Evolutionary conservation across 2,797 vertebrate species (phyloP).

Genomic region (Tolypeutes matacus): DNA sequence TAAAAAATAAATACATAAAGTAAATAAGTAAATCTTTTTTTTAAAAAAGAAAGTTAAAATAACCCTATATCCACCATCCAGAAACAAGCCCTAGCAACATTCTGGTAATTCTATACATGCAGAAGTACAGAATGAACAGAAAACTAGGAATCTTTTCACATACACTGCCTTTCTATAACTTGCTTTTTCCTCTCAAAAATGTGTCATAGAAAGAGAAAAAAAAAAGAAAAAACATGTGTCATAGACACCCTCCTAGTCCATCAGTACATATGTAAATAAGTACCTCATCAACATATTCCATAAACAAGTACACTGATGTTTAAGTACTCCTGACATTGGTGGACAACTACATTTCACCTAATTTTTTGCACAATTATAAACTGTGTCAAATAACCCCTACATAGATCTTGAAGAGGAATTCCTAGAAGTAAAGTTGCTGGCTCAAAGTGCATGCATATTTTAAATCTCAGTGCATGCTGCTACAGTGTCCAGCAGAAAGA

Average conservation of each 20-base stretch:
- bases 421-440: not conserved
- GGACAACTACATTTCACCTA: conserved; percentile 26
- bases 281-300: not conserved
- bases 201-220: not conserved
- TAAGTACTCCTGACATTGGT: not conserved
- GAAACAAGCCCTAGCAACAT: not conserved
- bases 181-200: conserved; percentile 12
- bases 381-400: not conserved
- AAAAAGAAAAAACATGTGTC: not conserved
- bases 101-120: not conserved
- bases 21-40: no score
- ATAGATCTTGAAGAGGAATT: conserved; percentile 3
- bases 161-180: not conserved
- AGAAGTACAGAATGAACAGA: not conserved
- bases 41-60: not conserved
- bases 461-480: not conserved
- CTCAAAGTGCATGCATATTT: conserved; percentile 47
- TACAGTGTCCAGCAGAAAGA: not conserved
- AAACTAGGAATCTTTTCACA: not conserved
- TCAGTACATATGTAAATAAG: not conserved
- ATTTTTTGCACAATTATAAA: conserved; percentile 9
- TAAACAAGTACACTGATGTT: not conserved
- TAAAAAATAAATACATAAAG: no score
- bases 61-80: not conserved
- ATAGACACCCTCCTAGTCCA: not conserved